These are phyloP conservation scores for Psephotus haematonotus DNA, from an alignment of 2,113 vertebrate species.

Conservation along the genomic window DNA sequence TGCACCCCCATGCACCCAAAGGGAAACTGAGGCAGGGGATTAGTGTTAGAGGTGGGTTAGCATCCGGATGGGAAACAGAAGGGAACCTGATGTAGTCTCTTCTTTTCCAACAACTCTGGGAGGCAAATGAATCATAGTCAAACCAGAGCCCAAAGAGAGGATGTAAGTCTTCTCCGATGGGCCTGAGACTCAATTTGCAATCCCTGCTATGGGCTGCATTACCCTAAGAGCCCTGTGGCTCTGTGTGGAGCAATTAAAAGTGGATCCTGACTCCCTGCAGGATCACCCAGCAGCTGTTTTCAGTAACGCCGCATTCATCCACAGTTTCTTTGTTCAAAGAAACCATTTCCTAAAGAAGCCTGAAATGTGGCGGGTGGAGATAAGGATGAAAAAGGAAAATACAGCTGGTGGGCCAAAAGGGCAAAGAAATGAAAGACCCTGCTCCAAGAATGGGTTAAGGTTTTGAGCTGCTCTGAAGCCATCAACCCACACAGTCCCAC, in stretches of 20 bases:
- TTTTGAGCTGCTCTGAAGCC: neutral
- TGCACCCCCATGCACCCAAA: neutral
- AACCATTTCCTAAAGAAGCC: neutral
- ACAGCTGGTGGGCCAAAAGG: neutral
- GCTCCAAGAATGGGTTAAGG: neutral
- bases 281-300: slow-evolving; percentile 30
- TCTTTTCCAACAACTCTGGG: neutral
- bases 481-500: fast-evolving
- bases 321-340: slow-evolving; percentile 24
- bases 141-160: neutral
- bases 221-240: neutral
- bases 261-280: neutral
- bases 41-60: neutral
- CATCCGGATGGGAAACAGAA: neutral
- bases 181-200: neutral
- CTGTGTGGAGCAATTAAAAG: slow-evolving; percentile 33
- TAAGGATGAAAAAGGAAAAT: slow-evolving; percentile 56
- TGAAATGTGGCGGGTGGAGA: slow-evolving; percentile 22
- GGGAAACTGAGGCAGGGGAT: neutral
- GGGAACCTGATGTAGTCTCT: neutral
- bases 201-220: neutral
- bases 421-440: neutral
- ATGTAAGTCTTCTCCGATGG: neutral
- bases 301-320: neutral
- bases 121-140: neutral